Percentiles rank a stretch among this genome's conserved stretches.
phyloP scores from a whole-genome alignment of 2,888 invertebrate species.

The Euphydryas editha region DNA sequence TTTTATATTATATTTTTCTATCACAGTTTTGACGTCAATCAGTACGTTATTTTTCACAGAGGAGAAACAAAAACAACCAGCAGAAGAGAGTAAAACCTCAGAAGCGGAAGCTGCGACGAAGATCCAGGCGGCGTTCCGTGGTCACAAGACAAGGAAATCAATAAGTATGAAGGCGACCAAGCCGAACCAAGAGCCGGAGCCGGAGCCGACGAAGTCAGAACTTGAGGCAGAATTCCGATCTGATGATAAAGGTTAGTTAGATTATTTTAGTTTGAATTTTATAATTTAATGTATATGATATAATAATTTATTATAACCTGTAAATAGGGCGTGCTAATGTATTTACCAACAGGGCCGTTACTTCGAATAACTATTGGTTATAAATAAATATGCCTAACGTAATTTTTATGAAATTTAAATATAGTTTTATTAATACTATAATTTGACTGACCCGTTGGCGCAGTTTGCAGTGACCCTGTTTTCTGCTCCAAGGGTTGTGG shows the following conservation, averaged over 20 bases:
- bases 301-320: no score
- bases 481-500: no score
- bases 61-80: slow-evolving; percentile 50
- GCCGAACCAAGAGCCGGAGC: slow-evolving; percentile 65
- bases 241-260: slow-evolving; percentile 89
- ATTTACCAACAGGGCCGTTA: neutral
- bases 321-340: neutral
- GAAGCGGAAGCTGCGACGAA: slow-evolving; percentile 90
- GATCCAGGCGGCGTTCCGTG: slow-evolving; percentile 95
- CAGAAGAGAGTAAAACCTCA: slow-evolving; percentile 50
- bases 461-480: no score
- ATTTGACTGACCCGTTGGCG: no score
- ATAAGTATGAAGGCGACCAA: slow-evolving; percentile 89
- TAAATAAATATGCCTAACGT: no score
- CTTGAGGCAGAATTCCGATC: slow-evolving; percentile 91
- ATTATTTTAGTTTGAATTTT: no score
- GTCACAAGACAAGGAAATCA: slow-evolving; percentile 90
- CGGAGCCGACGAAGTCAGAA: slow-evolving; percentile 86
- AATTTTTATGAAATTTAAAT: no score
- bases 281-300: no score
- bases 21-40: neutral
- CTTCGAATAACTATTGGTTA: no score
- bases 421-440: no score
- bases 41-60: slow-evolving; percentile 34
- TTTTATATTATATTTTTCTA: no score